Base-by-base conservation (phyloP, 2,888 invertebrate species). In the Ferrisia virgata region DNA sequence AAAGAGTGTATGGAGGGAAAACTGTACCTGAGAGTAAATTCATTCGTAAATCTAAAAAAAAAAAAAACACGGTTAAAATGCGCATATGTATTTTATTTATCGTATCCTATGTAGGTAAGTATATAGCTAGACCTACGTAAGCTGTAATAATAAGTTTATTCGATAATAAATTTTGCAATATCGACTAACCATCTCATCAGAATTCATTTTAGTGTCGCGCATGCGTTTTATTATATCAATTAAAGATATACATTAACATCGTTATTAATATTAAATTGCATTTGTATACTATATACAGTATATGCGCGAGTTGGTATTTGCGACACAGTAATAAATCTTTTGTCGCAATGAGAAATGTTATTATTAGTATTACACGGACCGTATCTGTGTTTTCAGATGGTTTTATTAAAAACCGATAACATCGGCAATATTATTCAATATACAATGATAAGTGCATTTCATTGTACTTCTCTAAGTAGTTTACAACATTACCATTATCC, bases 341-440 rank as follows among this genome's bases (percentile, higher is more conserved):
- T 81, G 53, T 81, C 47, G 81, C 47, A 53, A 81, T 53, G 81
- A 81, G 53, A 81, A 53, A 47, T 53, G 53, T 81, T 81, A 47
- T 47, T 81, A 47, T 47, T 81, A 47, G 81, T 47, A 81, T 58
- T 81, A 81, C 81, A 81, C 81, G 53, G 28, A 43, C 31, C 47
- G 43, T 81, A 81, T 81, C 81, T 47, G 33, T 53, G 81, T 81
- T 81, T 81, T 53, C 81, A 13, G 81, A 81, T 81, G 81, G 81
- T 81, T 81, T 81, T 81, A 81, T 81, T 81, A 81, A 81, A 81
- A 81, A 81, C 58, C 81, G 81, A 81, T 81, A 81, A 81, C 81
- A 81, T 81, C 81, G 81, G 81, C 31, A 33, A 81, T 53, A 53
- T 81, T 81, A 81, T 81, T 53, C 81, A 81, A 81, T 81, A 81